Evolutionary conservation across 2,888 invertebrate species (phyloP).

Genomic region (Callinectes sapidus): DNA sequence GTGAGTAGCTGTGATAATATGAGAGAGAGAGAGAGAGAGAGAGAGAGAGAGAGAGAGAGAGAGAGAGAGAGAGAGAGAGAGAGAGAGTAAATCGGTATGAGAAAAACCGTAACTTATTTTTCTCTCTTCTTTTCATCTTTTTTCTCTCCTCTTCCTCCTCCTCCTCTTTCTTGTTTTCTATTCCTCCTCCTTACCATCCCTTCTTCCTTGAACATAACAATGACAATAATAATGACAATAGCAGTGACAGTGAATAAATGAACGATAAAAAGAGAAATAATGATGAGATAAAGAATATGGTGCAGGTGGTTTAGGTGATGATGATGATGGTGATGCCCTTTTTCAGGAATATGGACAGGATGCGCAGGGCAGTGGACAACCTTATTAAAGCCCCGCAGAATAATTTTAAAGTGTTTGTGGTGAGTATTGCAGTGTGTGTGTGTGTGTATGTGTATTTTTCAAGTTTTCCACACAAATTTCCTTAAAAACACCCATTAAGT

Average conservation of each 20-base stretch:
- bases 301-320: background rate
- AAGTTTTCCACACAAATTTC: background rate
- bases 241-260: background rate
- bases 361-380: constrained; percentile 57
- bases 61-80: no score
- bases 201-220: no score
- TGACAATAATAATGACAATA: background rate
- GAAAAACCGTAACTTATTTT: no score
- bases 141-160: no score
- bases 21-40: no score
- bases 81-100: no score
- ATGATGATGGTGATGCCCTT: background rate
- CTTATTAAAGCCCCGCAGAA: constrained; percentile 53
- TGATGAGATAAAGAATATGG: background rate
- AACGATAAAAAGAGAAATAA: background rate
- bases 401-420: constrained; percentile 60
- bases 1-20: no score
- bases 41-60: no score
- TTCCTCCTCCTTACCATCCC: no score
- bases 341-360: constrained; percentile 40
- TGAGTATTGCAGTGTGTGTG: constrained; percentile 17
- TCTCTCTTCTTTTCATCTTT: no score
- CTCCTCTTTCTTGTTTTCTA: no score
- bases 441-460: background rate
- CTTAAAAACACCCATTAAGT: no score